Base-by-base conservation (phyloP, 2,888 invertebrate species). In the Baccha elongata region DNA sequence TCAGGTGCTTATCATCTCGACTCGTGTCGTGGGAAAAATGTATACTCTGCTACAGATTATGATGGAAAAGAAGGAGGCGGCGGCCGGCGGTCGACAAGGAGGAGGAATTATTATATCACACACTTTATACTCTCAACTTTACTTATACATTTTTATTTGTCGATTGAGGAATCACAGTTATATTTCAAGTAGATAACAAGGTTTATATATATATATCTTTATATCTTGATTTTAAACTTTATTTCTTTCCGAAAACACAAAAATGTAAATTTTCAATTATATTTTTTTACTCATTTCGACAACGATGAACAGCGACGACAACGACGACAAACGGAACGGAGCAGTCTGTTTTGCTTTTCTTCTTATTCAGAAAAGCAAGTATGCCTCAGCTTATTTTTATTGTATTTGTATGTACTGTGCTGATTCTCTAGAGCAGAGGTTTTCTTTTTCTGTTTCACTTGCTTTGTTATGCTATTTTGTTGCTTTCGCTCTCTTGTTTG, bases 331-430 rank as follows among this genome's bases (percentile, higher is more conserved):
- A 83, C 78, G 78, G 83, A 78, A 73, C 68, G 68, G 78, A 78
- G 83, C 83, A 83, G 72, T 83, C 83, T 83, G 83, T 72, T 78
- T 78, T 78, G 83, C 50, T 68, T 78, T 74, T 55, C 78, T 50
- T 69, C 68, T 68, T 72, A 44, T 13, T 60, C 72, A 58, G 72
- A 72, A 64, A 76, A 83, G 55, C 83, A 83, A 73, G 81, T 76
- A 67, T 71, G 75, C 65, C 48, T 65, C 40, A 19, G 73, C 55
- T 68, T 32, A 44, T 62, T 71, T 46, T 71, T 10, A 35, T 17
- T 46, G 10, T 65, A 26, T 13, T 40, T 3, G n/a, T 40, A 2
- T 6, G 3, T 13, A n/a, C 13, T 60, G 19, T 40, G 7, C 17
- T 42, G 15, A 42, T 42, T 10, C 55, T 60, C 13, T 19, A 19